Base-by-base conservation (phyloP, 2,888 invertebrate species). In the Torymus tubicola region DNA sequence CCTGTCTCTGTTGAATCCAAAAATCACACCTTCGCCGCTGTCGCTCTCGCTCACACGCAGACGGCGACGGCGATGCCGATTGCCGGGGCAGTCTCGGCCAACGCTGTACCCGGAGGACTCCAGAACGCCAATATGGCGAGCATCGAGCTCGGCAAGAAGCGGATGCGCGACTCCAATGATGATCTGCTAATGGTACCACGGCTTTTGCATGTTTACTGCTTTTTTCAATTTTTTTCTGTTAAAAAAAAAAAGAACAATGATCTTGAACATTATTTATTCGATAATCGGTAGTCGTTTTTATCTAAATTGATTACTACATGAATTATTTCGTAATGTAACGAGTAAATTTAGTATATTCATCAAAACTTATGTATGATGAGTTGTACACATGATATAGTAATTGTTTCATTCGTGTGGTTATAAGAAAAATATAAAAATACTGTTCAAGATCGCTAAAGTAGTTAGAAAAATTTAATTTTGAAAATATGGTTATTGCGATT, bases 121-220 rank as follows among this genome's bases (percentile, higher is more conserved):
- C 92, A 93, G 92, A 92, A 93, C 93, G 93, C 95, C 92, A 93
- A 94, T 92, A 93, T 92, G 92, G 93, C 93, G 90, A 92, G 93
- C 94, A 94, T 96, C 94, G 96, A 96, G 94, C 94, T 95, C 93
- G 96, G 96, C 95, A 97, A 97, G 96, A 97, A 97, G 95, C 96
- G 97, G 94, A 95, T 97, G 94, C 95, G 94, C 91, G 95, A 95
- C 92, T 94, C 94, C 92, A 95, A 95, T 93, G 95, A 95, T 93
- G 96, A 96, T 93, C 94, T 96, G 94, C 94, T 97, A 96, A 97
- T 98, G 97, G 97, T 98, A 97, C 96, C 95, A 93, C 91, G 89
- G 91, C 91, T 90, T 91, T 87, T 90, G 90, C 90, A 90, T 91
- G 90, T 85, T 87, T 86, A 76, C 78, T 42, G 63, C 81, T 81